Base-by-base conservation (phyloP, 2,797 vertebrate species). In the Arctocebus calabarensis region DNA sequence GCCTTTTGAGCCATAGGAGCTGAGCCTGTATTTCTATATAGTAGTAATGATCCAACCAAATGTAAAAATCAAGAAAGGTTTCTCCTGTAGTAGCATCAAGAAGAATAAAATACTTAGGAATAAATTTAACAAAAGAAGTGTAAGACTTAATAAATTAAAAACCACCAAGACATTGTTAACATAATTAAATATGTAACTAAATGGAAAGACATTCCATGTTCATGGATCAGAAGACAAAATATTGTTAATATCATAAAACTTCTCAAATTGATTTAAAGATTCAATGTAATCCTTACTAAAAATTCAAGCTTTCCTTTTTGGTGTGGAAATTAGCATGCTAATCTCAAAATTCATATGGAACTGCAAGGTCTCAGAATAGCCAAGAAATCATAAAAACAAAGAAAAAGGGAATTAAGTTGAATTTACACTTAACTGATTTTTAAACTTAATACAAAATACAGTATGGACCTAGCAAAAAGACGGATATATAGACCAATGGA, bases 21-120 rank as follows among this genome's bases (percentile, higher is more conserved):
- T 5, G 5, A 40, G 40, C 40, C 40, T 73, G 45, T 25, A n/a
- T 57, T 40, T 86, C 84, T 25, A 45, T 37, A 86, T 0, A 75
- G 48, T 61, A 87, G 25, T 32, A 85, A 64, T 32, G 29, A 88
- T 34, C 57, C 85, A 71, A 71, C 6, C 64, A 64, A 88, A 77
- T 13, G 68, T 17, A 27, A 70, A 70, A 86, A 88, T 84, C 37
- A 88, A 81, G 74, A 90, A 81, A 94, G 81, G 9, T 85, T 55
- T 64, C 52, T 79, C 22, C 75, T 75, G 75, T 43, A 77, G 29
- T 3, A 90, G 52, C 55, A 71, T 43, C 43, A 62, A 78, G 84
- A 84, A n/a, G 27, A 87, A 88, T 83, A 84, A 74, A 66, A 94
- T 73, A 62, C 20, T 86, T 64, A 82, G 43, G 22, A 64, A 88